These are phyloP conservation scores for Heliconius aoede DNA, from an alignment of 2,888 invertebrate genomes.

Conservation along the genomic window DNA sequence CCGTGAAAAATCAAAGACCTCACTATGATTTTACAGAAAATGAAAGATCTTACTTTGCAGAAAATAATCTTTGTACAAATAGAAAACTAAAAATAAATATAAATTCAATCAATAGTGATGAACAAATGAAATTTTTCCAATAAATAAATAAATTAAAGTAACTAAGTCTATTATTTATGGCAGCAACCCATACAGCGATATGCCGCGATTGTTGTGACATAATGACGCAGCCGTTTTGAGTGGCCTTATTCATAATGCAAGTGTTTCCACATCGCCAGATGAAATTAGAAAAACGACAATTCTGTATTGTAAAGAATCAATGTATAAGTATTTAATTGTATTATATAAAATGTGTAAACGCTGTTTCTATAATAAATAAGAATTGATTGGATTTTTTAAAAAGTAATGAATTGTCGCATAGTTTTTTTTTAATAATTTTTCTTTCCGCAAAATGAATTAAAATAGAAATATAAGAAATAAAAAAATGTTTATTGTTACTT, in stretches of 20 bases:
- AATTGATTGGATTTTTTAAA: no score
- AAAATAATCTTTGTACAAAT: not conserved
- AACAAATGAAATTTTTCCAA: not conserved
- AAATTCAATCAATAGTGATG: not conserved
- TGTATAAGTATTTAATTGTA: no score
- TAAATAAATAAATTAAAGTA: not conserved
- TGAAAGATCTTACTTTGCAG: not conserved
- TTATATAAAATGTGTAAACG: no score
- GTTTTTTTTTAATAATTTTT: no score
- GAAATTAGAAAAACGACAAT: conserved; percentile 22
- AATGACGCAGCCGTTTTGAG: conserved; percentile 28
- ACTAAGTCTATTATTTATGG: conserved; percentile 6
- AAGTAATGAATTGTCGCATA: no score
- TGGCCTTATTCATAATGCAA: conserved; percentile 29
- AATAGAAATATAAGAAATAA: no score
- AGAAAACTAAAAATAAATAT: not conserved
- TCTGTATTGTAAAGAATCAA: not conserved
- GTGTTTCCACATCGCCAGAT: conserved; percentile 29
- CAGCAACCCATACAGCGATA: conserved; percentile 17
- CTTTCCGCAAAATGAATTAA: no score
- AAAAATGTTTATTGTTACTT: not conserved
- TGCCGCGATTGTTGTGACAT: conserved; percentile 24
- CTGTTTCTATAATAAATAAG: no score
- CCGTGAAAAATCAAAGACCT: no score
- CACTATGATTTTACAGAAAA: no score